Conservation (phyloP, 2,797 vertebrate genomes). For the Momotus momota region DNA sequence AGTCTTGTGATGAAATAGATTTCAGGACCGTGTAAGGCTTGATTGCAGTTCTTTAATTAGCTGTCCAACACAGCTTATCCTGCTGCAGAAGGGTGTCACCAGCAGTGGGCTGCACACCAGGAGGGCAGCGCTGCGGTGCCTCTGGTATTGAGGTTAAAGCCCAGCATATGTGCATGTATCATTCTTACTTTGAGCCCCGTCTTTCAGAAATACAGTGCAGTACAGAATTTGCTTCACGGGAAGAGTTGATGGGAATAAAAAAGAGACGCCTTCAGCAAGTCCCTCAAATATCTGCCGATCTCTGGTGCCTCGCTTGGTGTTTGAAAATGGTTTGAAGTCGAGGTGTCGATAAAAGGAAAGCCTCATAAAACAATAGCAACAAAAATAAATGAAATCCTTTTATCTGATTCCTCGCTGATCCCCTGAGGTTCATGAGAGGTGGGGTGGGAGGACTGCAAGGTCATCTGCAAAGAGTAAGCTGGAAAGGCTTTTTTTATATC, state of each 20-base stretch:
- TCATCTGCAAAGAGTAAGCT: background rate
- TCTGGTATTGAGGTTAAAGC: background rate
- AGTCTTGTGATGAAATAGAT: background rate
- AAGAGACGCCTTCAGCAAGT: background rate
- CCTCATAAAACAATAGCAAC: conserved; percentile 35
- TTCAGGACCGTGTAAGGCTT: background rate
- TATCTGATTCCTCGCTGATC: background rate
- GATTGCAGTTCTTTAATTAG: background rate
- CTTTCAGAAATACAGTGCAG: no score
- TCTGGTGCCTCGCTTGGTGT: background rate
- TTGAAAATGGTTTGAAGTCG: background rate
- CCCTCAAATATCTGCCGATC: background rate
- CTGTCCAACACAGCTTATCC: background rate
- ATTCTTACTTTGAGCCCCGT: no score
- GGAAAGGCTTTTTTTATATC: conserved; percentile 1
- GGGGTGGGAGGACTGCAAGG: background rate
- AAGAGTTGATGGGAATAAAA: background rate
- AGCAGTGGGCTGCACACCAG: background rate
- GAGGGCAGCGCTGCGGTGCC: background rate
- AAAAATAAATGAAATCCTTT: conserved; percentile 36
- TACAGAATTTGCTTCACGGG: background rate
- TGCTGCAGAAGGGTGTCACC: background rate
- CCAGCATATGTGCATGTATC: background rate
- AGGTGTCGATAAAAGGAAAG: conserved; percentile 6
- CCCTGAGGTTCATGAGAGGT: background rate